Conservation (phyloP, 2,888 invertebrate genomes). For the Ochropacha duplaris region DNA sequence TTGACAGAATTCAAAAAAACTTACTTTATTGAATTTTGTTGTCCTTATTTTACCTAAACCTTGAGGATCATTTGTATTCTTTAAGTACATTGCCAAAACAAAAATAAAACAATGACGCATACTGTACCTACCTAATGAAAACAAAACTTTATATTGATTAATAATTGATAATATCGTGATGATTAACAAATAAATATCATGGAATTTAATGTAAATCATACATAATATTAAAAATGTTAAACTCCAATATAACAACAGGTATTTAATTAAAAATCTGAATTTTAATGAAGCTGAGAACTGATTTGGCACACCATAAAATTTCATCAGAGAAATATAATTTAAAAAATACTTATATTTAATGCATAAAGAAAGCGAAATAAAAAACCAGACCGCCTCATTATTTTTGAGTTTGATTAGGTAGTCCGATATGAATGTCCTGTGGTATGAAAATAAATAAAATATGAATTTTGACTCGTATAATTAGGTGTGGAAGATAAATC, state of each 20-base stretch:
- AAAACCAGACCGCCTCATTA: constrained; percentile 21
- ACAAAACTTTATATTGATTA: background rate
- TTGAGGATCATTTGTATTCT: too few species aligned
- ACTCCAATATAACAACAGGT: background rate
- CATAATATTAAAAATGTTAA: background rate
- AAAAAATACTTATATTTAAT: background rate
- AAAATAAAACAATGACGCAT: too few species aligned
- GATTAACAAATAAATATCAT: background rate
- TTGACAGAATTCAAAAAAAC: too few species aligned
- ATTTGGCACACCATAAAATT: constrained; percentile 4
- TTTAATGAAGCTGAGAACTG: background rate
- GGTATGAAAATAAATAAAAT: constrained; percentile 36
- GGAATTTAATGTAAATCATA: background rate
- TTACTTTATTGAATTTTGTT: too few species aligned
- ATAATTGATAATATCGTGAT: background rate
- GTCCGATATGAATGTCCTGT: constrained; percentile 18
- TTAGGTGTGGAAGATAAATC: constrained; percentile 37
- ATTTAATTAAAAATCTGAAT: background rate
- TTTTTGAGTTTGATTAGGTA: constrained; percentile 26
- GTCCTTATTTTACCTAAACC: too few species aligned
- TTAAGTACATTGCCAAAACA: too few species aligned
- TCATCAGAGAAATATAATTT: constrained; percentile 5
- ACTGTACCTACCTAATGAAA: too few species aligned
- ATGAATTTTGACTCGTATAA: constrained; percentile 39
- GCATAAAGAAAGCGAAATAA: constrained; percentile 7